Base-by-base conservation (phyloP, 2,797 vertebrate species). In the Lates japonicus region DNA sequence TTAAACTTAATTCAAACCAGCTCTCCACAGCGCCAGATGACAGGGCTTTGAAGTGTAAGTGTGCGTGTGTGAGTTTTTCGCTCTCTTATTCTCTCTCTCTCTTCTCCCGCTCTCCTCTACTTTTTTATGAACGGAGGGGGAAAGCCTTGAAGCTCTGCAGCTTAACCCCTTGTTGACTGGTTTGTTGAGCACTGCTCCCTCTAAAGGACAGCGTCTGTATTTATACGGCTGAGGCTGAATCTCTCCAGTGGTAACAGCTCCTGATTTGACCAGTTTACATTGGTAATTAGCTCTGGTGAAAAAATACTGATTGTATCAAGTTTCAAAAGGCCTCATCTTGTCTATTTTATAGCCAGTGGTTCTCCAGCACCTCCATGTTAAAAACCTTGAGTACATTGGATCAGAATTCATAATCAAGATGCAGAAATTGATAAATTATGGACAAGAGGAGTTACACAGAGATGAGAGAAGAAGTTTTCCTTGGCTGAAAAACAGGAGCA, bases 1-100 rank as follows among this genome's bases (percentile, higher is more conserved):
- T 95, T 95, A 93, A 94, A 93, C 91, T 96, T 98, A 98, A 98
- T 97, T 97, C 96, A 97, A 97, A 97, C 95, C 97, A 98, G 96
- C 93, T 95, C 91, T 95, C 91, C 75, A 41, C 66, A 83, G 92
- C 78, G 85, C 96, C 96, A 96, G 95, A 97, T 95, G 93, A 91
- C 90, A 94, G 94, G 92, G 93, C 97, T 99, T 99, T 98, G 97
- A 98, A 96, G 97, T 97, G 91, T 91, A 85, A 90, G 90, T 89
- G 91, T 93, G 90, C 86, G 91, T 93, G 90, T 93, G 91, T 90
- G 88, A 88, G 88, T 85, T 91, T 92, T 90, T 90, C 64, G 60
- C 86, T 89, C 84, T 90, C 81, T 89, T 70, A 77, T 82, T 92
- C 80, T 88, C 67, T 73, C 54, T 82, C 85, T 86, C 83, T 87